Evolutionary conservation across 2,113 vertebrate species (phyloP), one percentile per base, ranked within the genome.

Genomic region (Sorex fumeus): DNA sequence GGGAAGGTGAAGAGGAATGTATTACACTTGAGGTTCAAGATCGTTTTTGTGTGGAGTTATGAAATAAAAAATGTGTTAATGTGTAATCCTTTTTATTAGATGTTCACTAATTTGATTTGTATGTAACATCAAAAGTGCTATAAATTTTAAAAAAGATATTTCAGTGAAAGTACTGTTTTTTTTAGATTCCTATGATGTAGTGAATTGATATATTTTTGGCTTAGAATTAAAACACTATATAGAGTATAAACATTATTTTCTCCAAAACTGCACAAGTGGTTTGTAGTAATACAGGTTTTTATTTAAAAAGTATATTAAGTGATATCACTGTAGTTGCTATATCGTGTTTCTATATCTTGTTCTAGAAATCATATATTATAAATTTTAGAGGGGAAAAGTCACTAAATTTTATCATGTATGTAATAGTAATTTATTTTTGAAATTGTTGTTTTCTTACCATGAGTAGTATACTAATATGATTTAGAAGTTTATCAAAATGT

Each of bases 251-350:
- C 47, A 21, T 84, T 83, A 71, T 84, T 95, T 93, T 92, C 32
- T 70, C 64, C 43, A 80, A 47, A 87, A 57, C 57, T 19, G 9
- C 15, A 8, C n/a, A 77, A 50, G 4, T 79, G 34, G 16, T 70
- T 94, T 91, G 77, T 89, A 76, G 28, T 8, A 15, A 84, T 87
- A 80, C 11, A 89, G 4, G 12, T 81, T 84, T 93, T 93, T 19
- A 45, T 93, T 87, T 89, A 93, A 94, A 94, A 90, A 88, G 78
- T 80, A 12, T 88, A 43, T 67, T 75, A 57, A 79, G 28, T 50
- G 81, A 72, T 81, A 57, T 60, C 32, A 88, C 28, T 71, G 43
- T 76, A 79, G 36, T 79, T 88, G 64, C 79, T 76, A 28, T 25
- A 12, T 86, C n/a, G n/a, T n/a, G n/a, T 93, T 84, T 89, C 40